Evolutionary conservation across 1,140 invertebrate genomes (phyloP), one percentile per base, ranked within the genome.

Genomic region (Parasteatoda tepidariorum): DNA sequence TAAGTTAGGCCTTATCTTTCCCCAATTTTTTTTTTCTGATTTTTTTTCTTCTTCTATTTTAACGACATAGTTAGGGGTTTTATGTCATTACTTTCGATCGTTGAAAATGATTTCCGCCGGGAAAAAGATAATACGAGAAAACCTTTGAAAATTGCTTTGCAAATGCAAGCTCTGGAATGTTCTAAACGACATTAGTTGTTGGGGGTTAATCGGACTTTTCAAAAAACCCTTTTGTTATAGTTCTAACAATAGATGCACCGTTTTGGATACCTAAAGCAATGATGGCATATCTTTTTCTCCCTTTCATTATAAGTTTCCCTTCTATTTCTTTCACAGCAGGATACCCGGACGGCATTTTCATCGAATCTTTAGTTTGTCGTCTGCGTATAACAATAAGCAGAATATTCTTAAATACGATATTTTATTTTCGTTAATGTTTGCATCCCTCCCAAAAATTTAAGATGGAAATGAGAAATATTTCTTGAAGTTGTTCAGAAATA

Each of bases 81-180:
- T 64, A 31, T 64, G 61, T 64, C 61, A 64, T 64, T 64, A 64
- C 61, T 64, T 64, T 28, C 30, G 26, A 64, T 64, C 61, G 30
- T 30, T 31, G 15, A 31, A 33, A 64, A 64, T 64, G 61, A 64
- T 64, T 64, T 64, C 61, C 61, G 61, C 61, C 26, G 61, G 61
- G 61, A 31, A 64, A 64, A 30, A 64, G 61, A 64, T 30, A 31
- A 64, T 33, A 64, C 26, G 61, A 64, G 26, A 33, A 48, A 64
- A 64, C 61, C 61, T n/a, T 33, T 31, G 61, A 64, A 64, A 64
- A 64, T 64, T 64, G 61, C 61, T 64, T 64, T 64, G 26, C 26
- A 64, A 64, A 64, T 64, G 30, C 30, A 7, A 24, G 7, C 26
- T 3, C 11, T 2, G 61, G 13, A 33, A 59, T 22, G 24, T 59